These are phyloP conservation scores for Chrysolina oricalcia DNA, from an alignment of 2,888 invertebrate species.

Conservation along the genomic window DNA sequence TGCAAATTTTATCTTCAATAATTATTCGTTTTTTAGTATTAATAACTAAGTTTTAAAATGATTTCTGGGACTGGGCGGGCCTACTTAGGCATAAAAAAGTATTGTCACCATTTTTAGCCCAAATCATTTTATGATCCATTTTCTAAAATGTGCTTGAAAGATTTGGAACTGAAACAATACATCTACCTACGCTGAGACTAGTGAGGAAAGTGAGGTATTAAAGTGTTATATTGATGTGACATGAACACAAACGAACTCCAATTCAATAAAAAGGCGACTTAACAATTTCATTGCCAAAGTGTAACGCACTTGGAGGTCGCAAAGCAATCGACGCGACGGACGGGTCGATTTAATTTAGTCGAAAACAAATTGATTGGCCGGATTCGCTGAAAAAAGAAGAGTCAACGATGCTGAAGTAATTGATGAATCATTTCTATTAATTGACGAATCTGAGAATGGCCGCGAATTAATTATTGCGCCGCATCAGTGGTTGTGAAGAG, in stretches of 20 bases:
- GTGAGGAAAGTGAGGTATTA: too few relatives aligned
- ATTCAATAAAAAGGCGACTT: not conserved
- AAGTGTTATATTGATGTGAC: not conserved
- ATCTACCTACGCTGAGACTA: too few relatives aligned
- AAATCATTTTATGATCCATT: too few relatives aligned
- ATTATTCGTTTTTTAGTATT: too few relatives aligned
- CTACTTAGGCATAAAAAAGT: too few relatives aligned
- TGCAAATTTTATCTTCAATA: too few relatives aligned
- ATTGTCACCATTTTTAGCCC: too few relatives aligned
- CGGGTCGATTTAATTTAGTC: conserved; percentile 30
- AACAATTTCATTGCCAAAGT: conserved; percentile 44
- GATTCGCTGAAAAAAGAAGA: conserved; percentile 30
- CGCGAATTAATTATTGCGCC: not conserved
- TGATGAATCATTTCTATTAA: conserved; percentile 41
- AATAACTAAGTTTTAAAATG: too few relatives aligned
- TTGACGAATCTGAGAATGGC: conserved; percentile 37
- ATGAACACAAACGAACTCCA: not conserved
- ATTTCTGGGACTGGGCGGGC: too few relatives aligned
- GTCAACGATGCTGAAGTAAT: conserved; percentile 18
- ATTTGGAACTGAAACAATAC: too few relatives aligned
- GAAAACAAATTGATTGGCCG: conserved; percentile 37
- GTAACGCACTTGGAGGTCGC: conserved; percentile 36
- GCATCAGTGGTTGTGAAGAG: not conserved
- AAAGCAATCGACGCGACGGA: conserved; percentile 25
- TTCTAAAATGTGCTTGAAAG: too few relatives aligned